Conservation (phyloP, 1,140 invertebrate genomes). For the Drosophila ananassae region DNA sequence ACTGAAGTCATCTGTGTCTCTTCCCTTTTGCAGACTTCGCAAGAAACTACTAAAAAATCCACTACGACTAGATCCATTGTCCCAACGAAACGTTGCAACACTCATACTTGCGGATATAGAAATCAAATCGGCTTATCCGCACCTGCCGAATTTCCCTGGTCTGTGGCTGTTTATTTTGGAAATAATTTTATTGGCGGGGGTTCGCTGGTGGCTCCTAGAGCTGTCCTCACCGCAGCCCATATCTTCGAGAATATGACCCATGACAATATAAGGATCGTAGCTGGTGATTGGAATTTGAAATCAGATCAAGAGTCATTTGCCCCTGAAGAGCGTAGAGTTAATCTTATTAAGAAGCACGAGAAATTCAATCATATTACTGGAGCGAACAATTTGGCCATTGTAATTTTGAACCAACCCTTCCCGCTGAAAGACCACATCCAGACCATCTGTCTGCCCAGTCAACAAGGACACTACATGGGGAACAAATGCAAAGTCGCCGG, state of each 20-base stretch:
- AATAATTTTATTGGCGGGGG: slow-evolving; percentile 1
- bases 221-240: slow-evolving; percentile 21
- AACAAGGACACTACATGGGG: background rate
- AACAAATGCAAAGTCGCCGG: slow-evolving; percentile 14
- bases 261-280: slow-evolving; percentile 6
- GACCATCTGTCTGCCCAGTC: slow-evolving; percentile 13
- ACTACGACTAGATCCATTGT: no score
- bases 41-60: no score
- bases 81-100: no score
- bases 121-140: background rate
- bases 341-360: background rate
- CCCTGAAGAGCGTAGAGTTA: background rate
- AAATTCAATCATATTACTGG: background rate
- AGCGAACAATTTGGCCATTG: slow-evolving; percentile 9
- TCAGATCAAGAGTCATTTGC: fast-evolving
- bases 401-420: background rate
- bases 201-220: background rate
- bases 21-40: no score
- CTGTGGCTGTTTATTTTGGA: background rate
- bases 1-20: no score
- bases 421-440: slow-evolving; percentile 1
- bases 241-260: background rate
- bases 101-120: background rate
- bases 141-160: slow-evolving; percentile 14
- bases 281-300: slow-evolving; percentile 14